phyloP scores from a whole-genome alignment of 1,140 invertebrate genomes.

The Globodera ellingtonae region DNA sequence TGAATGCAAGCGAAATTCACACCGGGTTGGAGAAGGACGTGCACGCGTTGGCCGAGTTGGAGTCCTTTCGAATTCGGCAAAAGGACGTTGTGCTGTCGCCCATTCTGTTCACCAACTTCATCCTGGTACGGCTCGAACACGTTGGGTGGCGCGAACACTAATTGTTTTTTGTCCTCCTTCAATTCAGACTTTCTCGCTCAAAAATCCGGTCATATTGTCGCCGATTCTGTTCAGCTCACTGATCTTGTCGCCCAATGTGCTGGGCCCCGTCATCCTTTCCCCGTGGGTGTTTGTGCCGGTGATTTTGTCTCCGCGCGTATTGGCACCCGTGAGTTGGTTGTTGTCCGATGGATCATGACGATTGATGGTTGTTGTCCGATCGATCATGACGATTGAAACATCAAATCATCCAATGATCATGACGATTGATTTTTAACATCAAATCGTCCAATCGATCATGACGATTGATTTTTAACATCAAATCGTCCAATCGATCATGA shows the following conservation, averaged over 20 bases:
- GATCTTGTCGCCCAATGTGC: conserved; percentile 48
- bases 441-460: too few species aligned
- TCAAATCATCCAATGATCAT: too few species aligned
- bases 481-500: too few species aligned
- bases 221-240: conserved; percentile 45
- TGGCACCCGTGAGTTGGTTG: conserved; percentile 30
- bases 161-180: neutral
- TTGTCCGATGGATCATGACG: too few species aligned
- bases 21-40: conserved; percentile 15
- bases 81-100: conserved; percentile 30
- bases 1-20: neutral
- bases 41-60: conserved; percentile 19
- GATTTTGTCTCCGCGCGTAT: conserved; percentile 47
- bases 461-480: too few species aligned
- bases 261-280: conserved; percentile 54
- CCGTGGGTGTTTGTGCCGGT: conserved; percentile 54
- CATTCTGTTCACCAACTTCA: conserved; percentile 23
- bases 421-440: too few species aligned
- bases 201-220: conserved; percentile 37
- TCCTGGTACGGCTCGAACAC: neutral
- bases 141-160: too few species aligned
- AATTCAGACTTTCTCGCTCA: conserved; percentile 13
- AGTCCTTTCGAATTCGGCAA: conserved; percentile 29
- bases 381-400: too few species aligned
- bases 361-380: too few species aligned